Evolutionary conservation across 2,888 invertebrate genomes (phyloP).

Genomic region (Phragmatobia fuliginosa): DNA sequence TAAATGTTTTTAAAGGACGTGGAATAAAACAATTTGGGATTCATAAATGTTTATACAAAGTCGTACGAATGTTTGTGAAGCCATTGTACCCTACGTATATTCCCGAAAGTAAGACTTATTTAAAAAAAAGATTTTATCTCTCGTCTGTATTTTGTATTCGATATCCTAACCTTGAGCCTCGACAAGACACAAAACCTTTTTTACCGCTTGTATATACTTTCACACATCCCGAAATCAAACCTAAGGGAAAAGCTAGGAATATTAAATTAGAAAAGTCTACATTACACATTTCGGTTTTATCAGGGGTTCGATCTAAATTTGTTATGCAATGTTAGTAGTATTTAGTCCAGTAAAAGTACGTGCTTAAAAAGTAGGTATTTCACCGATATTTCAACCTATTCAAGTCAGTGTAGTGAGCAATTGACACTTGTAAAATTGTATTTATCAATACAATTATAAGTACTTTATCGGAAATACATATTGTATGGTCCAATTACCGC

Average conservation of each 20-base stretch:
- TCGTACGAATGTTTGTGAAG: not conserved
- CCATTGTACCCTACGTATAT: not conserved
- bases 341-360: not conserved
- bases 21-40: not conserved
- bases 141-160: not conserved
- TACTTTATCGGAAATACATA: not conserved
- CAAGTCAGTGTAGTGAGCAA: no score
- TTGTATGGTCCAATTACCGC: no score
- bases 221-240: not conserved
- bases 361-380: not conserved
- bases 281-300: not conserved
- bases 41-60: not conserved
- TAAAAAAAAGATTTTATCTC: conserved; percentile 2
- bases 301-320: not conserved
- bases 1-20: not conserved
- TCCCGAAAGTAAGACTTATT: not conserved
- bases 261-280: not conserved
- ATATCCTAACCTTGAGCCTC: not conserved
- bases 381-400: not conserved
- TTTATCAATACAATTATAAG: not conserved
- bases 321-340: not conserved
- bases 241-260: not conserved
- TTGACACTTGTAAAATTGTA: not conserved
- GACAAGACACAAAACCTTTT: not conserved
- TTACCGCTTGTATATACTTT: not conserved